A percentile compares a stretch with the other conserved stretches of the same genome.
Evolutionary conservation across 2,113 vertebrate species (phyloP).

Genomic region (Prunella fulvescens): DNA sequence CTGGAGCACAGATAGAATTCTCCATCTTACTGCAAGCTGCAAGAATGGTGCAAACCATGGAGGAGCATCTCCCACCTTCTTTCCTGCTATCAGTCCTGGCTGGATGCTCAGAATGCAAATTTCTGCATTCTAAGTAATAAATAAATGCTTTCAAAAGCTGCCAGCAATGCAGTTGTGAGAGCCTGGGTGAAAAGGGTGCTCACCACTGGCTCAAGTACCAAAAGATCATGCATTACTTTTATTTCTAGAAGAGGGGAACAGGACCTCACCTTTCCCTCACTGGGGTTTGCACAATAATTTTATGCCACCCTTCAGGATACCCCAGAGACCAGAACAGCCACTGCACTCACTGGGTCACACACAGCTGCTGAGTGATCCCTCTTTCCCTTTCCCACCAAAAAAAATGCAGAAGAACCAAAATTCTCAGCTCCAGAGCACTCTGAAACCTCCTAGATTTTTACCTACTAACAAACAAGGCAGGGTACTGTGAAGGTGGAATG

Average conservation of each 20-base stretch:
- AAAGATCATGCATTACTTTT: neutral
- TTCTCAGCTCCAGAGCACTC: neutral
- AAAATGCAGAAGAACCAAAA: neutral
- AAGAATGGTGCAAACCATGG: rapidly evolving
- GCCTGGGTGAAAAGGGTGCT: neutral
- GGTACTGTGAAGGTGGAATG: neutral
- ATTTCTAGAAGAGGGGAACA: neutral
- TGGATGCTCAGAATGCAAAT: neutral
- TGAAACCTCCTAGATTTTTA: neutral
- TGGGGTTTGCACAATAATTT: neutral
- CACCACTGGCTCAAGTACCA: neutral
- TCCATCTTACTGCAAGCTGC: neutral
- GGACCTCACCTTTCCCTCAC: neutral
- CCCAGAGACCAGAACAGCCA: neutral
- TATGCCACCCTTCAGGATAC: neutral
- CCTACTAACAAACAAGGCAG: neutral
- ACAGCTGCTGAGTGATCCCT: neutral
- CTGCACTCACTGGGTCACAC: neutral
- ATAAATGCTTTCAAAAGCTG: neutral
- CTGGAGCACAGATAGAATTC: neutral
- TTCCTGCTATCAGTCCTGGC: neutral
- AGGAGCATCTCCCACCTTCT: neutral
- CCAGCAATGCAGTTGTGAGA: neutral
- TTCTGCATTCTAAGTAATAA: neutral
- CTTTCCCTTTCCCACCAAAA: neutral